These are phyloP conservation scores for Manis javanica DNA, from an alignment of 2,797 vertebrate species.

Conservation along the genomic window DNA sequence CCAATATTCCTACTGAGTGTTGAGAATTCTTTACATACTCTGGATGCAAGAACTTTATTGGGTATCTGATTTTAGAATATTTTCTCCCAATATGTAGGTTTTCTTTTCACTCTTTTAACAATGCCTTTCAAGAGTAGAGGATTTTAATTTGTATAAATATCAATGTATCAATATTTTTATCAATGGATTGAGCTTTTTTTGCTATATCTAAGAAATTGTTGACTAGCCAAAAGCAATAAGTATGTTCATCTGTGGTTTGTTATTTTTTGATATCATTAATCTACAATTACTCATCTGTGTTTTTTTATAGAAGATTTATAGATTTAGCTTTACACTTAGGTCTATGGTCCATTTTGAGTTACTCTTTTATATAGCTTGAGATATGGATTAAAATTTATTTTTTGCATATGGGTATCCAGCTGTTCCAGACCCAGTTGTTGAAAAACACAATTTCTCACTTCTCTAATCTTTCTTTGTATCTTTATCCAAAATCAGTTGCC, in stretches of 20 bases:
- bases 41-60: not conserved
- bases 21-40: not conserved
- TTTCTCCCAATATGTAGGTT: not conserved
- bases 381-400: not conserved
- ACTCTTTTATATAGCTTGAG: not conserved
- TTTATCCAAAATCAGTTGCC: not conserved
- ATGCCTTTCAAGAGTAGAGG: not conserved
- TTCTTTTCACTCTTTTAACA: not conserved
- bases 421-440: not conserved
- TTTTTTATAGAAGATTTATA: not conserved
- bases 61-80: not conserved
- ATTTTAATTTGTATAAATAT: not conserved
- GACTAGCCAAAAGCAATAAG: not conserved
- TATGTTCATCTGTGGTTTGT: not conserved
- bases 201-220: not conserved
- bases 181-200: not conserved
- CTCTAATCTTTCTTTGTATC: not conserved
- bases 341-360: not conserved
- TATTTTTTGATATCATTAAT: too few species aligned
- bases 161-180: not conserved
- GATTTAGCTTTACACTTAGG: not conserved
- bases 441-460: not conserved
- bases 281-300: not conserved
- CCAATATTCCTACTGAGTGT: not conserved
- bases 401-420: not conserved